Percentiles rank a stretch among this genome's conserved stretches.
These are phyloP conservation scores for Callochromis pleurospilus DNA, from an alignment of 2,113 vertebrate genomes.

Conservation along the genomic window DNA sequence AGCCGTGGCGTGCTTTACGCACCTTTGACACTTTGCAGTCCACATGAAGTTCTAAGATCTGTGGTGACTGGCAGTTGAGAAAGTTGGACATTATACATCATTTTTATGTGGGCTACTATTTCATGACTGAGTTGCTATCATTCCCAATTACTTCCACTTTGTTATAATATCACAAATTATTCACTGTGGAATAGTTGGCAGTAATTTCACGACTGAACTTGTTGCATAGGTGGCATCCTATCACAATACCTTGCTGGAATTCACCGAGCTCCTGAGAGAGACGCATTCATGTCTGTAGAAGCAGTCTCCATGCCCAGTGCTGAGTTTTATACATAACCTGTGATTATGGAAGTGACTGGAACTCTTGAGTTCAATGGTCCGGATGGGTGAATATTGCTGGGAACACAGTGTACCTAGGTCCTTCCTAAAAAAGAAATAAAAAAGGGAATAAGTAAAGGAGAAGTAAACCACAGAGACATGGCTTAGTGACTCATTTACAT, in stretches of 20 bases:
- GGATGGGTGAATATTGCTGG: neutral
- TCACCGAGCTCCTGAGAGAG: neutral
- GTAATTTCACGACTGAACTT: accelerated
- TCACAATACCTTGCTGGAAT: neutral
- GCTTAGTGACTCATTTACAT: neutral
- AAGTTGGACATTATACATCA: neutral
- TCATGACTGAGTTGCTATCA: neutral
- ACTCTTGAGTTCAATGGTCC: neutral
- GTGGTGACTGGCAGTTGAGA: accelerated
- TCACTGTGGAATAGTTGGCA: accelerated
- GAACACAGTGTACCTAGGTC: neutral
- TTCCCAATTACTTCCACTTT: neutral
- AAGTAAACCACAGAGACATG: neutral
- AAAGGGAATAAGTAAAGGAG: neutral
- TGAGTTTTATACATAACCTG: neutral
- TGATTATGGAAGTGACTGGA: neutral
- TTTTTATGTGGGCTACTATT: accelerated
- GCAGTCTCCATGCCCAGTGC: neutral
- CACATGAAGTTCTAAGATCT: neutral
- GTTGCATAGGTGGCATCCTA: accelerated
- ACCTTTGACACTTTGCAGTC: neutral
- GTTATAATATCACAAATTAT: neutral
- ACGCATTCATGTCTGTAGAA: accelerated
- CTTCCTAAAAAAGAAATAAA: accelerated
- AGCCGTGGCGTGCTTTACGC: neutral